A percentile compares a stretch with the other conserved stretches of the same genome.
phyloP scores from a whole-genome alignment of 2,797 vertebrate genomes.

The Kryptolebias ocellatus region DNA sequence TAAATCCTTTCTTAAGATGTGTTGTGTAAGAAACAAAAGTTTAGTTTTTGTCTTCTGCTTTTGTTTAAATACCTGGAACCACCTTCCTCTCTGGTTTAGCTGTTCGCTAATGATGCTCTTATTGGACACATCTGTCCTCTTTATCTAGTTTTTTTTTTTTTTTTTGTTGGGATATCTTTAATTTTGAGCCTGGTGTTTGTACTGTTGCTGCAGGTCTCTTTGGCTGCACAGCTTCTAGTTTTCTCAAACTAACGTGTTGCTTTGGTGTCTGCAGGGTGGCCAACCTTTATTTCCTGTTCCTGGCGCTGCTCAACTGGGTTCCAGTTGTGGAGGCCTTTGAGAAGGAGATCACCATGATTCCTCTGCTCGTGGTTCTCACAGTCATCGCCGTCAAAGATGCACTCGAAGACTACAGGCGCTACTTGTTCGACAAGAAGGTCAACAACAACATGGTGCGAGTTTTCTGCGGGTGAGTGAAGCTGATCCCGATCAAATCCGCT shows the following conservation, averaged over 20 bases:
- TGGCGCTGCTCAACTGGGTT: constrained; percentile 94
- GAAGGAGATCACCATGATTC: constrained; percentile 97
- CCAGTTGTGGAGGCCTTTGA: constrained; percentile 96
- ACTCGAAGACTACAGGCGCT: constrained; percentile 93
- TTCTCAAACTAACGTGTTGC: neutral
- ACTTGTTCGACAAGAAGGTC: constrained; percentile 91
- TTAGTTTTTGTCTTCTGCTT: no score
- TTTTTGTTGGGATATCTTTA: no score
- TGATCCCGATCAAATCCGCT: no score
- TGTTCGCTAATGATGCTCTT: no score
- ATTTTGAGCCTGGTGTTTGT: no score
- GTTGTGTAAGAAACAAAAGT: no score
- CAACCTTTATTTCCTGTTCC: constrained; percentile 96
- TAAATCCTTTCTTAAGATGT: no score
- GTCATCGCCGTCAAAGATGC: constrained; percentile 94
- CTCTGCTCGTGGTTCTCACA: constrained; percentile 87
- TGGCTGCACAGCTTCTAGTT: no score
- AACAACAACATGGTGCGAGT: constrained; percentile 88
- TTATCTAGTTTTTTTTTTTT: no score
- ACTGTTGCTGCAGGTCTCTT: neutral
- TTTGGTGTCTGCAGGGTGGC: constrained; percentile 82
- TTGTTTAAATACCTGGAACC: no score
- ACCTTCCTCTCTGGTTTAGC: no score
- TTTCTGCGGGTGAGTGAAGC: constrained; percentile 83
- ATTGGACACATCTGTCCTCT: no score